Conservation (phyloP, 2,113 vertebrate genomes). For the Oreotrochilus melanogaster region DNA sequence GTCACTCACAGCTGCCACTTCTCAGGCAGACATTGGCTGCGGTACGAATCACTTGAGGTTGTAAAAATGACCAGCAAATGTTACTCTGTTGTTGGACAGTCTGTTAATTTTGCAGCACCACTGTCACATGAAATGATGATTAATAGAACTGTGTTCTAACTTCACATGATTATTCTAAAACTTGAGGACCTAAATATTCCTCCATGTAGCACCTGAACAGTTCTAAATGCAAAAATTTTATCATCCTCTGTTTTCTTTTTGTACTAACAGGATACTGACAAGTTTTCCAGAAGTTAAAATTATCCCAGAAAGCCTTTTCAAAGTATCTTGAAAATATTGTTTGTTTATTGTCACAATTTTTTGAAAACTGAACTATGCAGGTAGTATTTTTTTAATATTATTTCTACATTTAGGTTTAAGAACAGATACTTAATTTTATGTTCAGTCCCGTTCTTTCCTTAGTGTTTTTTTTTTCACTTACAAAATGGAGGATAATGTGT, state of each 20-base stretch:
- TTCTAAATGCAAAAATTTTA: background rate
- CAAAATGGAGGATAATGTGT: accelerated
- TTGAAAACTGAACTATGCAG: background rate
- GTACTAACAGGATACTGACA: background rate
- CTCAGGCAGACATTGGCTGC: background rate
- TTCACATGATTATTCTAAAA: background rate
- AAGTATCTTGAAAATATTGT: background rate
- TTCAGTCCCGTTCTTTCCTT: background rate
- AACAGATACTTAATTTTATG: background rate
- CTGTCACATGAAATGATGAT: background rate
- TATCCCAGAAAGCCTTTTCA: background rate
- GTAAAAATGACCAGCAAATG: background rate
- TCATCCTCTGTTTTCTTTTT: background rate
- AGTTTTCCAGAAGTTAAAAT: background rate
- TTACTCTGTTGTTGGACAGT: background rate
- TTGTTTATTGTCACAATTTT: background rate
- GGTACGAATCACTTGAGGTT: background rate
- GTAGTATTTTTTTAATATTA: background rate
- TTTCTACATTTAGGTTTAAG: background rate
- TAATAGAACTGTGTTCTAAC: background rate
- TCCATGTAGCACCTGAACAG: background rate
- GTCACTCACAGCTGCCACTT: background rate
- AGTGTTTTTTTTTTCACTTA: background rate
- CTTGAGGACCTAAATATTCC: background rate
- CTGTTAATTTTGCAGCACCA: background rate